These are phyloP conservation scores for Dione vanillae DNA, from an alignment of 2,888 invertebrate species.

Conservation along the genomic window DNA sequence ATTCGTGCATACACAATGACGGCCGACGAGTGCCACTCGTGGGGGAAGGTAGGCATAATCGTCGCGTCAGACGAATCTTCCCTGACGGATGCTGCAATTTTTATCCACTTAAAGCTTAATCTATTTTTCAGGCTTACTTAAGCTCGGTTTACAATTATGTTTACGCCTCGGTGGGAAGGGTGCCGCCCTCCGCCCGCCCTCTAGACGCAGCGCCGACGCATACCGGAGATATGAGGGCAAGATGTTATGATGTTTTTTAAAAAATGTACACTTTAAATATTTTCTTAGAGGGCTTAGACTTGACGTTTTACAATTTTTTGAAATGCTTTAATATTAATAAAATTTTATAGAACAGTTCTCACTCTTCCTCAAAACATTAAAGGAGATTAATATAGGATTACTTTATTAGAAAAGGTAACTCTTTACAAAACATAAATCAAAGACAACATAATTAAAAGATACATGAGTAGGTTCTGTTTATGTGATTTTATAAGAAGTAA, in stretches of 20 bases:
- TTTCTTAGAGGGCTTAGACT: background rate
- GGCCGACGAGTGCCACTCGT: background rate
- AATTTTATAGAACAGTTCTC: too few species aligned
- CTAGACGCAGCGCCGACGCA: constrained; percentile 25
- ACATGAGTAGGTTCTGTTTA: too few species aligned
- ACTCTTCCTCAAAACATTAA: too few species aligned
- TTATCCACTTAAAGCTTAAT: constrained; percentile 40
- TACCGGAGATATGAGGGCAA: constrained; percentile 8
- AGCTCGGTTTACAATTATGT: constrained; percentile 38
- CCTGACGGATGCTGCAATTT: constrained; percentile 41
- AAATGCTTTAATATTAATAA: too few species aligned
- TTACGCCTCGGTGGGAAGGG: constrained; percentile 38
- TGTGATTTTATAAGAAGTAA: too few species aligned
- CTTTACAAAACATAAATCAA: too few species aligned
- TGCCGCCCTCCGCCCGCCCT: constrained; percentile 6
- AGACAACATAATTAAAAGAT: too few species aligned
- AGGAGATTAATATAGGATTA: too few species aligned
- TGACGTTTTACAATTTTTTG: background rate
- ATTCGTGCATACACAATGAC: background rate
- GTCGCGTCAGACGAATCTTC: constrained; percentile 33
- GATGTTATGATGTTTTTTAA: constrained; percentile 12
- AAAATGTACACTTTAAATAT: constrained; percentile 21
- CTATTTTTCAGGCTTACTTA: constrained; percentile 39
- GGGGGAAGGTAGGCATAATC: constrained; percentile 31
- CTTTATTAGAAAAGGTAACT: too few species aligned